A percentile compares a stretch with the other conserved stretches of the same genome.
phyloP scores from a whole-genome alignment of 2,797 vertebrate genomes.

The Microhierax caerulescens region DNA sequence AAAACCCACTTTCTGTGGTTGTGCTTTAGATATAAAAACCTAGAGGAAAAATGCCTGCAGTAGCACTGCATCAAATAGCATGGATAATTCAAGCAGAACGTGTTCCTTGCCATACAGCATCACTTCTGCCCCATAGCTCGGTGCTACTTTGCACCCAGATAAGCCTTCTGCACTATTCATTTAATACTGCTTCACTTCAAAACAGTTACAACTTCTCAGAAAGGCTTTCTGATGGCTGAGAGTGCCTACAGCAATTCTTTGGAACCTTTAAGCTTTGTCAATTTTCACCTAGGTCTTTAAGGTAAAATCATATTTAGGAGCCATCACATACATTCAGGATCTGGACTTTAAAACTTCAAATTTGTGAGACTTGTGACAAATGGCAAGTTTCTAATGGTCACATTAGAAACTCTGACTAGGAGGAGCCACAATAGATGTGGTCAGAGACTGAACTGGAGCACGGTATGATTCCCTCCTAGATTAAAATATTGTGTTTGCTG shows the following conservation, averaged over 20 bases:
- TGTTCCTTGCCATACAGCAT: not conserved
- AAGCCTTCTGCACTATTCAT: not conserved
- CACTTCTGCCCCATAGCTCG: not conserved
- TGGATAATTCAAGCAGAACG: not conserved
- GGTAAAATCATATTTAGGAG: not conserved
- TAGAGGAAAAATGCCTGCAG: not conserved
- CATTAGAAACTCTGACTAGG: not conserved
- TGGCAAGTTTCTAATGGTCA: not conserved
- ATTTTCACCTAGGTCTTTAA: not conserved
- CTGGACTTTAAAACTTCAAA: not conserved
- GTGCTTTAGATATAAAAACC: not conserved
- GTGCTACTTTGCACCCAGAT: not conserved
- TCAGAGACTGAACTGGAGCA: not conserved
- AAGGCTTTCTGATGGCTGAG: not conserved
- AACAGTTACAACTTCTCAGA: not conserved
- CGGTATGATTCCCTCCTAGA: not conserved
- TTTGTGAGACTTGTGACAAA: not conserved
- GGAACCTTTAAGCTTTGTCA: not conserved
- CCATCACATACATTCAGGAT: not conserved
- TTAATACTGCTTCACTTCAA: not conserved
- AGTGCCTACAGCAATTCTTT: not conserved
- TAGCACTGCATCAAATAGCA: not conserved
- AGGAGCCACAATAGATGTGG: not conserved
- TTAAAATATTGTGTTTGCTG: not conserved
- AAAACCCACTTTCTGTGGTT: not conserved